Percentiles rank a stretch among this genome's conserved stretches.
These are phyloP conservation scores for Cyprinodon diabolis DNA, from an alignment of 2,797 vertebrate species.

Conservation along the genomic window DNA sequence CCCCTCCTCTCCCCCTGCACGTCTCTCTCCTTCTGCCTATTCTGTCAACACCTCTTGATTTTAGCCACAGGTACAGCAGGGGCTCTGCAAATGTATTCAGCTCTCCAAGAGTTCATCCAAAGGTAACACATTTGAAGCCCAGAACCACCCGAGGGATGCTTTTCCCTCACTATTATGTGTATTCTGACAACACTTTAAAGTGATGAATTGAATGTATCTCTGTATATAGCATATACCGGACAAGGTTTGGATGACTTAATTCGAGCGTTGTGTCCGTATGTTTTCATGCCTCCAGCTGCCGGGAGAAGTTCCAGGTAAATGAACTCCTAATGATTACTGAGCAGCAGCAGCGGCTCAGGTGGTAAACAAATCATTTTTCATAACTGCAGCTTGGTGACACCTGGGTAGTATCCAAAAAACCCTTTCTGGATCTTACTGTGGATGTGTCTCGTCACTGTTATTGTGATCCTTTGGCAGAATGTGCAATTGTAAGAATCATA, in stretches of 20 bases:
- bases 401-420: constrained; percentile 43
- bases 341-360: constrained; percentile 45
- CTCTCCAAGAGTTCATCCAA: constrained; percentile 71
- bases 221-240: constrained; percentile 22
- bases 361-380: constrained; percentile 72
- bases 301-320: constrained; percentile 54
- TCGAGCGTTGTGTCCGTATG: constrained; percentile 37
- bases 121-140: constrained; percentile 75
- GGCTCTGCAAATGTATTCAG: constrained; percentile 62
- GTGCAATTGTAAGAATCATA: constrained; percentile 8
- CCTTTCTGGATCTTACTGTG: constrained; percentile 19
- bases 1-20: constrained; percentile 33
- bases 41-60: constrained; percentile 75
- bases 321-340: constrained; percentile 59
- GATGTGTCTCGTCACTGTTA: constrained; percentile 12
- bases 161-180: constrained; percentile 44
- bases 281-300: constrained; percentile 46
- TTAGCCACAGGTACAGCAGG: constrained; percentile 70
- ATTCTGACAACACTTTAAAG: constrained; percentile 65
- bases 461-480: not conserved
- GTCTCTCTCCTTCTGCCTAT: constrained; percentile 33
- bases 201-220: constrained; percentile 45
- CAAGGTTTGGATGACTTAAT: constrained; percentile 34
- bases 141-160: constrained; percentile 61
- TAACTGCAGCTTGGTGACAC: constrained; percentile 57